Evolutionary conservation across 64 coral and sea anemone species (phyloP).

Genomic region (Stylophora pistillata): DNA sequence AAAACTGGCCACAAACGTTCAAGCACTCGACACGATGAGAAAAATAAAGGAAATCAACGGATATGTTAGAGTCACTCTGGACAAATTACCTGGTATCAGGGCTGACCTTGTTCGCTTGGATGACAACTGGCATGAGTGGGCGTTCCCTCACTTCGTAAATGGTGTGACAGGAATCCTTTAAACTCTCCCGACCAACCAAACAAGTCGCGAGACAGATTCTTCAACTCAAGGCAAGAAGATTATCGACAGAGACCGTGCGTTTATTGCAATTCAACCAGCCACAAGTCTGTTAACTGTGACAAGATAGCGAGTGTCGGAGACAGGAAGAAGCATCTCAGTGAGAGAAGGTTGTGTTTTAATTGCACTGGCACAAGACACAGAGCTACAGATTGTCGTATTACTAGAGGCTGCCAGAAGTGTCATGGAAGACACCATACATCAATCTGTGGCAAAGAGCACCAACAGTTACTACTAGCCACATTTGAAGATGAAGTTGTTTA

Average conservation of each 20-base stretch:
- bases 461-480: constrained; percentile 12
- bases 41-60: constrained; percentile 48
- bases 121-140: constrained; percentile 64
- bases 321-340: constrained; percentile 21
- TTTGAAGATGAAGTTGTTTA: constrained; percentile 22
- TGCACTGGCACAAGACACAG: constrained; percentile 41
- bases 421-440: constrained; percentile 41
- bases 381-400: constrained; percentile 29
- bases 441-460: constrained; percentile 28
- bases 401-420: constrained; percentile 24
- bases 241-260: constrained; percentile 10
- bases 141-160: constrained; percentile 56
- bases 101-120: constrained; percentile 54
- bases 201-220: neutral
- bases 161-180: constrained; percentile 66
- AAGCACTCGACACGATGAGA: constrained; percentile 36
- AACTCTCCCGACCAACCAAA: neutral
- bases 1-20: constrained; percentile 5
- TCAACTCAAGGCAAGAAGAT: constrained; percentile 41
- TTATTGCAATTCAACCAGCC: constrained; percentile 13
- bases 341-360: no score
- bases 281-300: constrained; percentile 43
- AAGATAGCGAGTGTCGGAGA: constrained; percentile 9
- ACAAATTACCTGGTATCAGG: constrained; percentile 63
- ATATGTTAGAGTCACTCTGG: constrained; percentile 48